phyloP scores from a whole-genome alignment of 1,140 invertebrate genomes.

The Spodoptera frugiperda region DNA sequence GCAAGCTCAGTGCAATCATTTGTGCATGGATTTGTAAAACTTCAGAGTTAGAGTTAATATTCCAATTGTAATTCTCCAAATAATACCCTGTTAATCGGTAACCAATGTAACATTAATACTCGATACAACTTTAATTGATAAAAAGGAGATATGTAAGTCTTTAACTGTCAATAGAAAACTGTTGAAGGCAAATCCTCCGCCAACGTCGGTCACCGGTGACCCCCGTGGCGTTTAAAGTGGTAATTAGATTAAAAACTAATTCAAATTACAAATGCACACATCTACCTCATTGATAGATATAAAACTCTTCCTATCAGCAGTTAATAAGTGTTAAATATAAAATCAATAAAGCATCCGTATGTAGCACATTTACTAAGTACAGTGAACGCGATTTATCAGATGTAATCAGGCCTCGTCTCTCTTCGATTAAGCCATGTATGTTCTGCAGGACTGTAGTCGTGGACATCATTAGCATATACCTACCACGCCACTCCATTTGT shows the following conservation, averaged over 20 bases:
- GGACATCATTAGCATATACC: slow-evolving; percentile 52
- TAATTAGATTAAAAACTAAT: no score
- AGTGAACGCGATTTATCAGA: slow-evolving; percentile 69
- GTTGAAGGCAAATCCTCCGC: no score
- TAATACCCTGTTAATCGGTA: no score
- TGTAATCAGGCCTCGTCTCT: slow-evolving; percentile 74
- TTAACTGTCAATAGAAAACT: no score
- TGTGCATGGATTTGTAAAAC: not conserved
- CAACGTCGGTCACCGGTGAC: no score
- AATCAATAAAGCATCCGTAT: not conserved
- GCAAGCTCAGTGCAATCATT: slow-evolving; percentile 3
- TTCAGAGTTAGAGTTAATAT: no score
- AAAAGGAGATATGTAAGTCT: no score
- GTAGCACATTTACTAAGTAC: not conserved
- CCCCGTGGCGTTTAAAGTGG: no score
- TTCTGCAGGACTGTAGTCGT: not conserved
- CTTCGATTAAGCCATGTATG: slow-evolving; percentile 69
- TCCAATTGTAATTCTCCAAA: no score
- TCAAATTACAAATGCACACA: no score
- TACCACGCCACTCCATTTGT: slow-evolving; percentile 45
- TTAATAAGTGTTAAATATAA: slow-evolving; percentile 2
- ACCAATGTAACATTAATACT: no score
- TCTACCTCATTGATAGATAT: not conserved
- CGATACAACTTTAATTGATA: no score
- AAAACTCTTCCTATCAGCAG: not conserved